Evolutionary conservation across 2,888 invertebrate genomes (phyloP), one percentile per base, ranked within the genome.

Genomic region (Dicyrtoma fusca): DNA sequence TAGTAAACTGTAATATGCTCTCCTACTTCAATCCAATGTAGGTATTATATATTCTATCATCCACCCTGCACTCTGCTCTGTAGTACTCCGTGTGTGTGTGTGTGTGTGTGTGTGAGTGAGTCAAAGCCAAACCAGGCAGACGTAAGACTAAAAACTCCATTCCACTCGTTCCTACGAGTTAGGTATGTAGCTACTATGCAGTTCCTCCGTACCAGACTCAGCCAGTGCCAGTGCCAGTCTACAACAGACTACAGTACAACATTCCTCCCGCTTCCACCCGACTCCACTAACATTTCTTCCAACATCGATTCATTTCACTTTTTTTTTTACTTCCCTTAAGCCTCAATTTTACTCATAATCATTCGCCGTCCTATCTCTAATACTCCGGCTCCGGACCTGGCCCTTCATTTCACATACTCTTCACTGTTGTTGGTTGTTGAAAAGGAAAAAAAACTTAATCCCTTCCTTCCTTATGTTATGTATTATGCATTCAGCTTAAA

Each of bases 301-400:
- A 42, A 69, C 55, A 73, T 62, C 61, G 59, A 44, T 53, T 34
- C 63, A 47, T 71, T 65, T 69, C 65, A 65, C 53, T 59, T 66
- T 71, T 64, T 57, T 66, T 64, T 63, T 51, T 66, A 34, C 61
- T 70, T 45, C 75, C 72, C 47, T 42, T 44, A 47, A 65, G 21
- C 42, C 73, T 73, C 71, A 74, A 72, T 75, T 72, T 75, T 75
- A 74, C 76, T 74, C 55, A 53, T 66, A 66, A 66, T 53, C 53
- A 66, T 74, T 72, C 72, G 69, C 74, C 68, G n/a, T 69, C 65
- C 62, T 70, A 64, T 72, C 63, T 55, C 69, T 44, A 5, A 34
- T 8, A 44, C 57, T 64, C 44, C 42, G 34, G 63, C n/a, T n/a
- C n/a, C n/a, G n/a, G n/a, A n/a, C n/a, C n/a, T n/a, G n/a, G n/a